Conservation (phyloP, 2,113 vertebrate genomes). For the Coregonus clupeaformis region DNA sequence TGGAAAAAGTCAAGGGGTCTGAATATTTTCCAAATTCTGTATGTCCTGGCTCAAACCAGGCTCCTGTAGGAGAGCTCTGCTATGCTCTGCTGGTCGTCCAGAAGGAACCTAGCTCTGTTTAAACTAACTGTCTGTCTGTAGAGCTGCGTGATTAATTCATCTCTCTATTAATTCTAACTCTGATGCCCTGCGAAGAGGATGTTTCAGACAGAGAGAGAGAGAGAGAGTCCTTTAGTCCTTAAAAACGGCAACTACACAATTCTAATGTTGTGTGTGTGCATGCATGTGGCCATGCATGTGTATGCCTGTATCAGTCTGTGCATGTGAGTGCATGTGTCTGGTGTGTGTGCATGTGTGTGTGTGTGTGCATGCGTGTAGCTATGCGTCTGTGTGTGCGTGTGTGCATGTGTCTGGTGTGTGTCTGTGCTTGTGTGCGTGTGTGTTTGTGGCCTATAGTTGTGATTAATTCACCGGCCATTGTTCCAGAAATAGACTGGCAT, state of each 20-base stretch:
- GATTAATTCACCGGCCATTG: slow-evolving; percentile 17
- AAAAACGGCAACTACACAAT: too few relatives aligned
- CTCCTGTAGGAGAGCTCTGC: too few relatives aligned
- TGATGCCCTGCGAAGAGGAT: background rate
- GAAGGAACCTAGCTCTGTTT: too few relatives aligned
- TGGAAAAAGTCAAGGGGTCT: too few relatives aligned
- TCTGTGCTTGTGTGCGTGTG: background rate
- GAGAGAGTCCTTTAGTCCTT: background rate
- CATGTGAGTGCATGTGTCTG: background rate
- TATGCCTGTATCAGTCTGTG: background rate
- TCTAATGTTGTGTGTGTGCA: background rate
- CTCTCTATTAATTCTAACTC: slow-evolving; percentile 2
- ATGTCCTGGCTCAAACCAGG: too few relatives aligned
- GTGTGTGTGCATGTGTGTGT: background rate
- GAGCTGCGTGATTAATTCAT: slow-evolving; percentile 1
- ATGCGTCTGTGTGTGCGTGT: too few relatives aligned
- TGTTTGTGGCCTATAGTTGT: slow-evolving; percentile 1
- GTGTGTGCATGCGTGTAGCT: background rate
- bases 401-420: background rate
- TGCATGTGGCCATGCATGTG: background rate
- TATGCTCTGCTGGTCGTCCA: too few relatives aligned
- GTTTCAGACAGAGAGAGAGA: slow-evolving; percentile 1
- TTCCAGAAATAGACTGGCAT: slow-evolving; percentile 20
- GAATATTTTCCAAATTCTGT: too few relatives aligned
- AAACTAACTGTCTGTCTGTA: too few relatives aligned